Conservation (phyloP, 2,113 vertebrate species). For the Pagrus major region DNA sequence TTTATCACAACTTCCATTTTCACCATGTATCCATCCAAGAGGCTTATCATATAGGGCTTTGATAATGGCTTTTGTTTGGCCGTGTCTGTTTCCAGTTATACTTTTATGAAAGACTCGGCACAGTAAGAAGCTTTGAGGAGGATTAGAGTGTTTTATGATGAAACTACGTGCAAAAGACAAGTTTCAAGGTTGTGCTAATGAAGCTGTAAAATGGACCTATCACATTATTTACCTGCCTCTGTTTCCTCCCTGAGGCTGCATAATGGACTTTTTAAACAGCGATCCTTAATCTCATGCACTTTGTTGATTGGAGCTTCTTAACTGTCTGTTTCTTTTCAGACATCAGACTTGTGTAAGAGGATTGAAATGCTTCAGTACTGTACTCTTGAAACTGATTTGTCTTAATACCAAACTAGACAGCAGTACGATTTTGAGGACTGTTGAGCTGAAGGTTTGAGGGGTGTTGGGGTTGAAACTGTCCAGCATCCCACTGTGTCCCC, state of each 20-base stretch:
- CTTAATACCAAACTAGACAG: constrained; percentile 62
- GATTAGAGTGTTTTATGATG: constrained; percentile 29
- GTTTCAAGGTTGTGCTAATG: constrained; percentile 20
- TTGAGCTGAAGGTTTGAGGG: constrained; percentile 53
- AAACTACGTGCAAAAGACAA: constrained; percentile 21
- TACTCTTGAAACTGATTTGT: constrained; percentile 69
- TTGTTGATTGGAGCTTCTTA: constrained; percentile 80
- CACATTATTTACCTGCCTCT: constrained; percentile 36
- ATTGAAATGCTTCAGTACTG: constrained; percentile 71
- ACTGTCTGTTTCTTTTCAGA: constrained; percentile 80
- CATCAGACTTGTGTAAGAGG: constrained; percentile 82
- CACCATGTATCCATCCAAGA: constrained; percentile 6
- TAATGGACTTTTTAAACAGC: constrained; percentile 39
- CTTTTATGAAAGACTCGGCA: constrained; percentile 30
- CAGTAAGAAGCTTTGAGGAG: constrained; percentile 22
- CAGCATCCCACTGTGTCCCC: constrained; percentile 75
- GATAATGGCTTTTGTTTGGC: constrained; percentile 37
- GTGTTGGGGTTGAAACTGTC: constrained; percentile 58
- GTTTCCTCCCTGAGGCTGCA: constrained; percentile 7
- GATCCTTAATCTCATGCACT: constrained; percentile 77
- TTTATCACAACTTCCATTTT: constrained; percentile 30
- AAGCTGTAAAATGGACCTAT: constrained; percentile 10
- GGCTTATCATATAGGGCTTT: constrained; percentile 12
- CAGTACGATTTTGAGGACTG: constrained; percentile 40
- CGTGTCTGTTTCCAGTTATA: constrained; percentile 30